phyloP scores from a whole-genome alignment of 2,113 vertebrate species.

The Myanophis thanlyinensis region DNA sequence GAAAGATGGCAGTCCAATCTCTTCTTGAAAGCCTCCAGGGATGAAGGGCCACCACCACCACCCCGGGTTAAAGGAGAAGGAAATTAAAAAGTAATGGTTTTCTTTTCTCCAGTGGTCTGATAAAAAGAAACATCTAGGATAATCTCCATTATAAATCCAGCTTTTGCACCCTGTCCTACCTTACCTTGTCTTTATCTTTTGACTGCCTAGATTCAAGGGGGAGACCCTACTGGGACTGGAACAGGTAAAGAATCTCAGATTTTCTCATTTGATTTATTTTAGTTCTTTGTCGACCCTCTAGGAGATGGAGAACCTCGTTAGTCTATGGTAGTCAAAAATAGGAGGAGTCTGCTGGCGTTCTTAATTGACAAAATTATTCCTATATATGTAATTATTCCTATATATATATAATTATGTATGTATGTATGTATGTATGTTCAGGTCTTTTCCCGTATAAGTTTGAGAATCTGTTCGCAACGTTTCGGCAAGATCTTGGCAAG shows the following conservation, averaged over 20 bases:
- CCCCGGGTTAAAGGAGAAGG: constrained; percentile 35
- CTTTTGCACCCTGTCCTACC: background rate
- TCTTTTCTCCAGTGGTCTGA: constrained; percentile 24
- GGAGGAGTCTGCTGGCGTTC: background rate
- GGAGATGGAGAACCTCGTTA: too few relatives aligned
- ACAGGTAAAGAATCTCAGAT: constrained; percentile 74
- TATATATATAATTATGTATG: too few relatives aligned
- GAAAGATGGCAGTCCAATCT: too few relatives aligned
- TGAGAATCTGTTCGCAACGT: too few relatives aligned
- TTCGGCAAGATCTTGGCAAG: too few relatives aligned
- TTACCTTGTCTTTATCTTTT: constrained; percentile 1
- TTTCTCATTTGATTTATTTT: background rate
- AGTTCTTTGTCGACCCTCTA: background rate
- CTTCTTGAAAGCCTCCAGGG: too few relatives aligned
- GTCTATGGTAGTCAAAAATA: background rate
- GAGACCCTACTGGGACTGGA: constrained; percentile 94
- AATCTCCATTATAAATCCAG: background rate
- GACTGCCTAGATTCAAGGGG: constrained; percentile 89
- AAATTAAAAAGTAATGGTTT: constrained; percentile 25
- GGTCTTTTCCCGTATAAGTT: too few relatives aligned
- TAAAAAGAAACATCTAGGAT: background rate
- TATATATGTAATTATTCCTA: too few relatives aligned
- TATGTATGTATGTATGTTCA: too few relatives aligned
- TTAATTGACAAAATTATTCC: background rate
- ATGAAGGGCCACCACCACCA: too few relatives aligned